phyloP scores from a whole-genome alignment of 2,113 vertebrate genomes.

The Gopherus evgoodei region DNA sequence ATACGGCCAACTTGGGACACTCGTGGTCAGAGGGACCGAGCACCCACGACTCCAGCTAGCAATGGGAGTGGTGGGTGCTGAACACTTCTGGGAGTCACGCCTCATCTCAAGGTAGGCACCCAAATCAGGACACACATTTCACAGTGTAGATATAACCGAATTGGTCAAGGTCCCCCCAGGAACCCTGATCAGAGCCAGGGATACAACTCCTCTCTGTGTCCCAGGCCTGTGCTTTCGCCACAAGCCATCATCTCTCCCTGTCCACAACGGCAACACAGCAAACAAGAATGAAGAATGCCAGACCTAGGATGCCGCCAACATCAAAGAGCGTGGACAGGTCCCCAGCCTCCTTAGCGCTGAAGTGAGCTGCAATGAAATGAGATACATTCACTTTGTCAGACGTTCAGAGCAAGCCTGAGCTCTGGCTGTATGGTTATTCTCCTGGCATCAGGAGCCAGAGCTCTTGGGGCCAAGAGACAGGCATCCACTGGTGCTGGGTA shows the following conservation, averaged over 20 bases:
- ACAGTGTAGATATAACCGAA: background rate
- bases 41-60: background rate
- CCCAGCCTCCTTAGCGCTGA: slow-evolving; percentile 90
- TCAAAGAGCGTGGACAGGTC: slow-evolving; percentile 97
- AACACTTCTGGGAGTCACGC: background rate
- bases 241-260: background rate
- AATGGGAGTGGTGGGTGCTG: background rate
- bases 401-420: background rate
- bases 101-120: background rate
- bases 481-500: background rate
- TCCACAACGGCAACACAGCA: accelerated
- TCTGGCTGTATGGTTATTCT: background rate
- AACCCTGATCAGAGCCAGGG: background rate
- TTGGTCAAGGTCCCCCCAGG: background rate
- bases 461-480: background rate
- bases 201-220: background rate
- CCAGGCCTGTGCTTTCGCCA: background rate
- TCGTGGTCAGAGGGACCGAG: background rate
- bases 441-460: background rate
- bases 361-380: slow-evolving; percentile 84
- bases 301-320: slow-evolving; percentile 95
- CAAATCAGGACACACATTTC: background rate
- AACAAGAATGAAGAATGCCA: background rate
- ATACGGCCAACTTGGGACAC: background rate
- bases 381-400: background rate